Evolutionary conservation across 2,113 vertebrate genomes (phyloP), one percentile per base, ranked within the genome.

Genomic region (Coreoperca whiteheadi): DNA sequence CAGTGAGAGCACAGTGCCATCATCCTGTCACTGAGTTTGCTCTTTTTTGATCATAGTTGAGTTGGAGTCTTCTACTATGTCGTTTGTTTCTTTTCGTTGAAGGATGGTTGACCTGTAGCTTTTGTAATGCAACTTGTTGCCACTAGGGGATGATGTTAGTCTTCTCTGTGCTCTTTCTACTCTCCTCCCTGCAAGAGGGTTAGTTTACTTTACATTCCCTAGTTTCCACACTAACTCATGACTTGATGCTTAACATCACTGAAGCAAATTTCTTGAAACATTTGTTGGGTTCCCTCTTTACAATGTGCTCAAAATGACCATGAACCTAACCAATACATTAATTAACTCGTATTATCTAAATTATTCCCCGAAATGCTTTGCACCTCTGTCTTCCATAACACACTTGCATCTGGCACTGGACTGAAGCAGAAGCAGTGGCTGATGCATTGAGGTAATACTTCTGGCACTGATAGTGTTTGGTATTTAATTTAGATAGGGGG

Each of bases 11-110:
- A 48, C 92, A 87, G 93, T 94, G 91, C 94, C 95, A 95, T 95
- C 91, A 88, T 85, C 92, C 94, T 90, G 90, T 90, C 84, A 87
- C 84, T 91, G 88, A 92, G 94, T 95, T 95, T 96, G 94, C 92
- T 88, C 88, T 90, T 92, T 92, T 88, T 90, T 94, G 80, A 92
- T 89, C 87, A 80, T 91, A 92, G 93, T 76, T 91, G 88, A 93
- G 90, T 91, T 92, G 82, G 88, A 93, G 82, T 92, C 89, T 90
- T 93, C 82, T 80, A 87, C 85, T 74, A 81, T 94, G 91, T 88
- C 86, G 90, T 87, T 77, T 88, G 50, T 87, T 85, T 91, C 59
- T 69, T 82, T 90, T 85, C 63, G 43, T 91, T 75, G 69, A 74
- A 79, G 79, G 86, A 81, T 75, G 72, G 86, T 89, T 84, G 89